A percentile compares a stretch with the other conserved stretches of the same genome.
Evolutionary conservation across 2,113 vertebrate species (phyloP).

Genomic region (Caretta caretta): DNA sequence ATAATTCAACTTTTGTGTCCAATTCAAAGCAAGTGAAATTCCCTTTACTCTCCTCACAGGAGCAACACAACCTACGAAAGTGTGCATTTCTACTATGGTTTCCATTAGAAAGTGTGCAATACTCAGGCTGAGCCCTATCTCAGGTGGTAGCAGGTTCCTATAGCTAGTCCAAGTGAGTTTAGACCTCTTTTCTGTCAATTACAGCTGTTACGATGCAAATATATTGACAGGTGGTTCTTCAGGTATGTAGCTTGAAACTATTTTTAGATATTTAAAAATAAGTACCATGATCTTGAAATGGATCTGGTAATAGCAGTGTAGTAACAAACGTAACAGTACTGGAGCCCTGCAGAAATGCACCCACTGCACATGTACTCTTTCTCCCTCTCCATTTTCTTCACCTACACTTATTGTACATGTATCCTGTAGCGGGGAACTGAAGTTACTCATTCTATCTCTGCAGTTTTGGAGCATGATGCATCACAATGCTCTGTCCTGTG

Average conservation of each 20-base stretch:
- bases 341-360: not conserved
- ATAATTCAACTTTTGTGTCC: not conserved
- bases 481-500: not conserved
- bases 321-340: not conserved
- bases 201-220: not conserved
- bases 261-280: not conserved
- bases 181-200: accelerated
- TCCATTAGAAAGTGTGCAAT: not conserved
- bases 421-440: not conserved
- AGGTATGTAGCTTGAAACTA: not conserved
- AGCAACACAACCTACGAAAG: not conserved
- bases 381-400: not conserved
- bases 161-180: accelerated
- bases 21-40: not conserved
- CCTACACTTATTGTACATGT: not conserved
- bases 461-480: not conserved
- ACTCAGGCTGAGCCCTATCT: not conserved
- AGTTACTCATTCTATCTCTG: too few relatives aligned
- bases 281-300: not conserved
- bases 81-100: not conserved
- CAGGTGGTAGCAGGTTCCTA: not conserved
- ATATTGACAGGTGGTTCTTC: not conserved
- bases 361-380: not conserved
- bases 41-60: not conserved
- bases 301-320: not conserved